Percentiles rank a stretch among this genome's conserved stretches.
These are phyloP conservation scores for Tinea trinotella DNA, from an alignment of 2,888 invertebrate genomes.

Conservation along the genomic window DNA sequence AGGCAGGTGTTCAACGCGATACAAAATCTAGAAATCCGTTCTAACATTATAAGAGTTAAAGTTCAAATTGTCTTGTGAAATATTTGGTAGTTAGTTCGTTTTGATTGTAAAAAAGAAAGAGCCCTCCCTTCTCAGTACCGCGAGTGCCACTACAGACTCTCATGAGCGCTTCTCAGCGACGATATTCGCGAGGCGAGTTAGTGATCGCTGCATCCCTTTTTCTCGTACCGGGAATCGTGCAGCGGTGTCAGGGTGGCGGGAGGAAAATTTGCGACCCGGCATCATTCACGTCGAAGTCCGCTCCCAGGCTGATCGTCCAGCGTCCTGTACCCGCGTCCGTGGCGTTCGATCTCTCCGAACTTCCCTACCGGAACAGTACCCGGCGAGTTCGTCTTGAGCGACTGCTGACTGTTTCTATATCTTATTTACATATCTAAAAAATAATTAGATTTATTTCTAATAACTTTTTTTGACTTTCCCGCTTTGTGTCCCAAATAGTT, in stretches of 20 bases:
- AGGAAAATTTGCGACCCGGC: constrained; percentile 41
- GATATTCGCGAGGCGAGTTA: constrained; percentile 55
- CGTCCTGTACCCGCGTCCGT: constrained; percentile 59
- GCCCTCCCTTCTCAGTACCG: constrained; percentile 44
- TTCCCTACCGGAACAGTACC: constrained; percentile 23
- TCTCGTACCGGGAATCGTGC: constrained; percentile 41
- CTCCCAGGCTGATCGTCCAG: constrained; percentile 60
- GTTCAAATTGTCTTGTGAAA: constrained; percentile 31
- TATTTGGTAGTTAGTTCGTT: constrained; percentile 37
- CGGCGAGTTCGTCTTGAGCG: neutral
- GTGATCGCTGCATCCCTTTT: constrained; percentile 64
- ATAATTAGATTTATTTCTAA: neutral
- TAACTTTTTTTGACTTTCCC: constrained; percentile 10
- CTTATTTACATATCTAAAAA: constrained; percentile 12
- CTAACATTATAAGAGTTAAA: constrained; percentile 21
- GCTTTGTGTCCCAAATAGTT: constrained; percentile 2
- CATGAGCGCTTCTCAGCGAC: constrained; percentile 54
- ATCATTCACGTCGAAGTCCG: constrained; percentile 65
- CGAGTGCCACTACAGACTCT: constrained; percentile 53
- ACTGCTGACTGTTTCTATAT: constrained; percentile 4
- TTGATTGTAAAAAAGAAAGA: constrained; percentile 33
- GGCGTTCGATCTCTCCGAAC: constrained; percentile 61
- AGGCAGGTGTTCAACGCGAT: constrained; percentile 67
- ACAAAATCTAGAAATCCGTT: neutral
- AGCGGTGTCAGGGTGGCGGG: constrained; percentile 57